Evolutionary conservation across 1,140 invertebrate species (phyloP), one percentile per base, ranked within the genome.

Genomic region (Dreissena rostriformis): DNA sequence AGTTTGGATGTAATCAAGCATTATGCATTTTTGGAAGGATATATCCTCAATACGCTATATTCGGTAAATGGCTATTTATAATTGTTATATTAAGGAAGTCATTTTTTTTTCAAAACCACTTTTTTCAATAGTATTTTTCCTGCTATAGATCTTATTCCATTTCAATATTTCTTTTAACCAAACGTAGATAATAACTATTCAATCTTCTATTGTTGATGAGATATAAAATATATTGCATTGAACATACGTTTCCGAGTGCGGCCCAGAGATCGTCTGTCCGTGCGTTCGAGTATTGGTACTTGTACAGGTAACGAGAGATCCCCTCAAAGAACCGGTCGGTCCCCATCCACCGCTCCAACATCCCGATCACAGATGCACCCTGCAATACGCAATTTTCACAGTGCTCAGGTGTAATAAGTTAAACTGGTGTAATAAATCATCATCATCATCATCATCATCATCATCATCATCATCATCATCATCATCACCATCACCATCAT

Each of bases 301-400:
- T 79, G 24, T 89, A 85, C 26, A 93, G 80, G 82, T 93, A 93
- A 22, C 61, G 52, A 57, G 88, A 79, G 19, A 98, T 93, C 10
- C 91, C 91, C 19, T 84, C 66, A 68, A 87, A 88, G 71, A 92
- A 92, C 14, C 68, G 88, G 5, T 91, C 87, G 74, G 85, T 84
- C 0, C 90, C 90, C 73, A 92, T 86, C 28, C 91, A 87, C 17
- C 81, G 66, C 71, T 92, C 87, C 84, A 92, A 78, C 92, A 92
- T 92, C 28, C 87, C 94, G 61, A 99, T 96, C 22, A 99, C 96
- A 0, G 97, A 96, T 29, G 97, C 96, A 26, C 97, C 97, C 93
- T 92, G 75, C 22, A 84, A 39, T 2, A 39, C 39, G 39, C 39
- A 2, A 39, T n/a, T n/a, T n/a, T n/a, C n/a, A n/a, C n/a, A n/a